phyloP scores from a whole-genome alignment of 2,888 invertebrate genomes.

The Scaptomyza cyrtandrae region DNA sequence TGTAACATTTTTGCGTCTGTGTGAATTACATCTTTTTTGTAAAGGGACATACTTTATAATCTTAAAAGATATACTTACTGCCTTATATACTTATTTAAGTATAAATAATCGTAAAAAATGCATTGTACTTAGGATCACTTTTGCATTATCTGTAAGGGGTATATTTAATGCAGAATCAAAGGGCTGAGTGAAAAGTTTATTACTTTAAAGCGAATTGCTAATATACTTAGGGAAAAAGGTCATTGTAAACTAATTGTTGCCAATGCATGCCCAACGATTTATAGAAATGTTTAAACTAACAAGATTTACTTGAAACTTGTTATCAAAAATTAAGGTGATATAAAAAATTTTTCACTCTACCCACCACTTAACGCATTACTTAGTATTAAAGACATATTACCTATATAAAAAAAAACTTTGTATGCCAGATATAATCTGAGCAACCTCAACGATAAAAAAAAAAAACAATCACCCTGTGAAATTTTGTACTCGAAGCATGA shows the following conservation, averaged over 20 bases:
- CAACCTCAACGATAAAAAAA: constrained; percentile 1
- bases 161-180: constrained; percentile 12
- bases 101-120: constrained; percentile 23
- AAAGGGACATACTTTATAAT: constrained; percentile 25
- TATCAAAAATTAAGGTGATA: constrained; percentile 10
- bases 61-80: constrained; percentile 57
- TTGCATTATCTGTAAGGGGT: not conserved
- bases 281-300: too few species aligned
- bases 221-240: too few species aligned
- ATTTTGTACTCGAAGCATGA: constrained; percentile 41
- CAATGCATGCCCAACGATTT: too few species aligned
- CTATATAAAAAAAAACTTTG: not conserved
- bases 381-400: constrained; percentile 22
- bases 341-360: constrained; percentile 13
- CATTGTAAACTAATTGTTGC: too few species aligned
- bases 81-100: constrained; percentile 34
- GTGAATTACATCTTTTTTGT: constrained; percentile 2
- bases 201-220: too few species aligned
- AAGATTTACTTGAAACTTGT: too few species aligned
- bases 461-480: constrained; percentile 31
- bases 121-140: constrained; percentile 49
- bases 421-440: constrained; percentile 29
- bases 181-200: constrained; percentile 13
- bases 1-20: constrained; percentile 1
- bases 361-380: constrained; percentile 10